phyloP scores from a whole-genome alignment of 2,113 vertebrate genomes.

The Triplophysa siluroides region DNA sequence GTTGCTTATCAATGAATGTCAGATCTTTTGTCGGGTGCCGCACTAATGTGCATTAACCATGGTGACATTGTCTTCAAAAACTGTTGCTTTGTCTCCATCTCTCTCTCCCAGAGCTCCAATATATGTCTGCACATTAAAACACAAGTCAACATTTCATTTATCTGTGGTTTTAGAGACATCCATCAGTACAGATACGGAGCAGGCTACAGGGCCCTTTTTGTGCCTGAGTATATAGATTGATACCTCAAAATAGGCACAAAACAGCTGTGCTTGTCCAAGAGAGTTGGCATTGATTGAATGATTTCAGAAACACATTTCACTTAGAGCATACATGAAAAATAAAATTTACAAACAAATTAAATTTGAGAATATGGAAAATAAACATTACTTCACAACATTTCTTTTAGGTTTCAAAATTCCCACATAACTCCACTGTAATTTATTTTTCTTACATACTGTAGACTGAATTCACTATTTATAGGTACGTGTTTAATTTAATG shows the following conservation, averaged over 20 bases:
- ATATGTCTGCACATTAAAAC: conserved; percentile 36
- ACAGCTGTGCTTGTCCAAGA: conserved; percentile 8
- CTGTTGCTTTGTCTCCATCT: conserved; percentile 21
- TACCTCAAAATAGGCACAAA: conserved; percentile 21
- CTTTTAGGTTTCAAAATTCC: too few relatives aligned
- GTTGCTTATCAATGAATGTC: conserved; percentile 36
- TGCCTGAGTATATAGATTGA: not conserved
- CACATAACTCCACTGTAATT: too few relatives aligned
- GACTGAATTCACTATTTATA: too few relatives aligned
- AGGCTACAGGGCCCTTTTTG: not conserved
- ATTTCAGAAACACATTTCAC: not conserved
- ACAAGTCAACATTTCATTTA: conserved; percentile 21
- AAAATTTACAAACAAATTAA: not conserved
- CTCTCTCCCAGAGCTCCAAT: conserved; percentile 13
- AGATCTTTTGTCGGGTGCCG: conserved; percentile 31
- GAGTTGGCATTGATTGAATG: not conserved
- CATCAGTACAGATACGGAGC: conserved; percentile 32
- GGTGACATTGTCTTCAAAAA: conserved; percentile 40
- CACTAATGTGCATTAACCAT: conserved; percentile 47
- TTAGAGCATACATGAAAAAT: not conserved
- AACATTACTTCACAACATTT: too few relatives aligned
- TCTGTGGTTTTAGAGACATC: conserved; percentile 18
- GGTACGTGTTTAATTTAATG: too few relatives aligned
- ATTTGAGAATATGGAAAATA: not conserved
- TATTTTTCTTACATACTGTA: too few relatives aligned